A percentile compares a stretch with the other conserved stretches of the same genome.
Evolutionary conservation across 2,797 vertebrate genomes (phyloP).

Genomic region (Aulostomus chinensis): DNA sequence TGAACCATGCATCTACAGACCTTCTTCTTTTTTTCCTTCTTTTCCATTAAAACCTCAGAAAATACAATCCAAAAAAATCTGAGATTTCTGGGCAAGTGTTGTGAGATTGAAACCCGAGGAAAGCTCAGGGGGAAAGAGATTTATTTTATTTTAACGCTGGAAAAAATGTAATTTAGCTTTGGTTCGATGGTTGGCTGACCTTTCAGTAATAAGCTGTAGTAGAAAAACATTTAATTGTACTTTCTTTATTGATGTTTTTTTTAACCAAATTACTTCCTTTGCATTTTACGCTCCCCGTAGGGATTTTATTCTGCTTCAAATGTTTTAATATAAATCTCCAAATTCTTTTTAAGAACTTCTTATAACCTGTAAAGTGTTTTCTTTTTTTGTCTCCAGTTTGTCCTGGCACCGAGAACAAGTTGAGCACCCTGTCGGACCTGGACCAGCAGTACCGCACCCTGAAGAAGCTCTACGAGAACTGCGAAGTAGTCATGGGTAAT

Average conservation of each 20-base stretch:
- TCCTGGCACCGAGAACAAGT: constrained; percentile 94
- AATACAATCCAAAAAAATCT: not conserved
- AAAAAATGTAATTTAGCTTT: not conserved
- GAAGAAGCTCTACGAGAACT: constrained; percentile 97
- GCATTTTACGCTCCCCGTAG: no score
- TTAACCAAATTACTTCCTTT: no score
- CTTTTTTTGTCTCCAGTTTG: constrained; percentile 84
- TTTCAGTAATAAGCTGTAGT: constrained; percentile 14
- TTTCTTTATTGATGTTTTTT: no score
- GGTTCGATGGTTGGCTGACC: constrained; percentile 6
- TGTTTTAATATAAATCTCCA: no score
- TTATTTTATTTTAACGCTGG: not conserved
- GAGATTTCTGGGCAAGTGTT: not conserved
- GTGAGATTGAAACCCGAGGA: not conserved
- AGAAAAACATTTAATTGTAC: no score
- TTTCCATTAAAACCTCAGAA: not conserved
- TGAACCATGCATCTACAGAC: no score
- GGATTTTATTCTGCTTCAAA: no score
- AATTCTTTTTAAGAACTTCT: no score
- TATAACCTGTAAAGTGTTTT: no score
- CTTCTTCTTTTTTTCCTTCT: no score
- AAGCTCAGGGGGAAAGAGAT: not conserved
- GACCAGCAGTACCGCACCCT: constrained; percentile 96
- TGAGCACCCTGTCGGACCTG: constrained; percentile 96
- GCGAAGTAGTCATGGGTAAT: constrained; percentile 98